These are phyloP conservation scores for Psittacara wagleri DNA, from an alignment of 2,113 vertebrate species.

Conservation along the genomic window DNA sequence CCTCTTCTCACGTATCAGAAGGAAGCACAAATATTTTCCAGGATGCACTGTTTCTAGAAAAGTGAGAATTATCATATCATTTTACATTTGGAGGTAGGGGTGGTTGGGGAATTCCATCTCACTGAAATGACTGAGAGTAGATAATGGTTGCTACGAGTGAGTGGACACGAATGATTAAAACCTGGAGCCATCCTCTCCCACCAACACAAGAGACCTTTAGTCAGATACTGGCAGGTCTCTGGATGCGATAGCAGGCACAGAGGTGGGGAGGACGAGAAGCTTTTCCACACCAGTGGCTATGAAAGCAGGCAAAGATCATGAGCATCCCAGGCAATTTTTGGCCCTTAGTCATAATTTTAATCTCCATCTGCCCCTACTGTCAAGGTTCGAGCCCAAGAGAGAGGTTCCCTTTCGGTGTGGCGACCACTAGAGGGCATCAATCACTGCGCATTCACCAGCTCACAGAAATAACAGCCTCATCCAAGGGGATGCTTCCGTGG, in stretches of 20 bases:
- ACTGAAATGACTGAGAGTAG: background rate
- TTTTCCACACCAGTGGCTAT: background rate
- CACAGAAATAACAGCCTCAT: background rate
- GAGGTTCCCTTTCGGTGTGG: accelerated
- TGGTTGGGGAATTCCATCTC: background rate
- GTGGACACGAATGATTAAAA: background rate
- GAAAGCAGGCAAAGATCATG: background rate
- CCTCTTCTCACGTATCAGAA: background rate
- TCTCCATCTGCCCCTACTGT: background rate
- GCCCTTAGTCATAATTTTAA: background rate
- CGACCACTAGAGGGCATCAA: constrained; percentile 21
- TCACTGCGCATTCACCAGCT: background rate
- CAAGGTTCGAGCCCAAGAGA: background rate
- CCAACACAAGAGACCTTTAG: background rate
- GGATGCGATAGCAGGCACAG: background rate
- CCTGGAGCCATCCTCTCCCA: background rate
- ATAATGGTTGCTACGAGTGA: background rate
- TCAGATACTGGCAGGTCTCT: background rate
- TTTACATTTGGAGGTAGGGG: background rate
- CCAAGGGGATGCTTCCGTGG: background rate
- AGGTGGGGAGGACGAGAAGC: background rate
- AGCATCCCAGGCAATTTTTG: background rate
- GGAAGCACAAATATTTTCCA: background rate
- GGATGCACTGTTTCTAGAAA: background rate
- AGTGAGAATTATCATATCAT: background rate